Evolutionary conservation across 2,113 vertebrate genomes (phyloP).

Genomic region (Lampris incognitus): DNA sequence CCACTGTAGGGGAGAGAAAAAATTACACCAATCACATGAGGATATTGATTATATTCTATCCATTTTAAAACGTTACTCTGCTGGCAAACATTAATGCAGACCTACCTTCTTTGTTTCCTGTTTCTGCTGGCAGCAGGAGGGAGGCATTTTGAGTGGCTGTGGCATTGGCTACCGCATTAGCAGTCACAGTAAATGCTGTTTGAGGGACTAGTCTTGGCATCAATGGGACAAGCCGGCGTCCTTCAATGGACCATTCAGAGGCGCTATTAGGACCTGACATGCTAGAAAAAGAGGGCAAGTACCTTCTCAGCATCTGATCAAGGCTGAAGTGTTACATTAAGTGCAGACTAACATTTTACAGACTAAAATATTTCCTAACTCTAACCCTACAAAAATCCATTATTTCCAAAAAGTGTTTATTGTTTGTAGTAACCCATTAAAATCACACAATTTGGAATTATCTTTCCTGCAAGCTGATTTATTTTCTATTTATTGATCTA

Average conservation of each 20-base stretch:
- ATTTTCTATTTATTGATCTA: too few relatives aligned
- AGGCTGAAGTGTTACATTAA: too few relatives aligned
- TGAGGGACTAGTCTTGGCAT: conserved; percentile 98
- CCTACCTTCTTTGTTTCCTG: conserved; percentile 97
- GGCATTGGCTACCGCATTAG: conserved; percentile 93
- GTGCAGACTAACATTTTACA: too few relatives aligned
- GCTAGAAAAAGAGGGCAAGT: conserved; percentile 72
- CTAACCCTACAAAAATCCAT: too few relatives aligned
- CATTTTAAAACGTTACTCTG: neutral
- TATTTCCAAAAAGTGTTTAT: too few relatives aligned
- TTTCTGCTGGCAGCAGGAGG: conserved; percentile 92
- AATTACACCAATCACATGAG: neutral
- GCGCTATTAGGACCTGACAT: conserved; percentile 99
- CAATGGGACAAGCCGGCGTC: conserved; percentile 93
- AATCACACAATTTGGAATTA: too few relatives aligned
- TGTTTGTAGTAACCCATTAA: too few relatives aligned
- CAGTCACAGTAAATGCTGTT: conserved; percentile 94
- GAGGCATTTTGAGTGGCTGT: conserved; percentile 93
- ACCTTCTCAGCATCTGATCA: too few relatives aligned
- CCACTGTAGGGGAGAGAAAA: conserved; percentile 80
- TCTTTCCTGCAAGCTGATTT: too few relatives aligned
- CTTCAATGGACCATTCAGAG: conserved; percentile 97
- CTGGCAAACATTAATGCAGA: fast-evolving
- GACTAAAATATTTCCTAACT: too few relatives aligned
- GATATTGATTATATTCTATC: fast-evolving